phyloP scores from a whole-genome alignment of 2,797 vertebrate species.

The Naso thynnoides region DNA sequence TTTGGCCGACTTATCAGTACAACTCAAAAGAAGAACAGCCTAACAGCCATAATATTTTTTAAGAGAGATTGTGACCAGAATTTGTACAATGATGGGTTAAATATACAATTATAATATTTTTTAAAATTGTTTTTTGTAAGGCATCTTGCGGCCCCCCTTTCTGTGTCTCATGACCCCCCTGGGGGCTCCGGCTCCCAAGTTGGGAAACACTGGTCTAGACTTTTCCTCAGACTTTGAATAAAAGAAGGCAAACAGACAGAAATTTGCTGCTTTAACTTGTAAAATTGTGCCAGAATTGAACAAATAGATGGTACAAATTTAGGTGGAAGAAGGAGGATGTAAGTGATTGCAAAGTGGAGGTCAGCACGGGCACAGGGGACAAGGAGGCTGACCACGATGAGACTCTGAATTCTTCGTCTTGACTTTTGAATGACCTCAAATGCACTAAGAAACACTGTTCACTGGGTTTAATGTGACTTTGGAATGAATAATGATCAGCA shows the following conservation, averaged over 20 bases:
- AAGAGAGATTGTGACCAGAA: too few species aligned
- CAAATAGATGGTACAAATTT: background rate
- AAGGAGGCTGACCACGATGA: background rate
- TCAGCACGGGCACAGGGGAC: background rate
- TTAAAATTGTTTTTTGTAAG: too few species aligned
- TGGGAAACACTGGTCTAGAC: too few species aligned
- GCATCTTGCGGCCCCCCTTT: too few species aligned
- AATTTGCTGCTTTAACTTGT: background rate
- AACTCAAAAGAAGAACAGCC: too few species aligned
- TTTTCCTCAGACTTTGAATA: background rate
- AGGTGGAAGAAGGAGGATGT: background rate
- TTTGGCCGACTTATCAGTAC: too few species aligned
- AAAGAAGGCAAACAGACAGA: background rate
- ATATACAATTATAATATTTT: too few species aligned
- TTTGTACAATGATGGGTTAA: too few species aligned
- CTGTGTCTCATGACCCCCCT: too few species aligned
- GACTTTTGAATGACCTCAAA: background rate
- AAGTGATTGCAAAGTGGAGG: background rate
- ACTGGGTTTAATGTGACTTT: conserved; percentile 4
- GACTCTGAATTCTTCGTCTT: background rate
- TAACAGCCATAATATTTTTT: too few species aligned
- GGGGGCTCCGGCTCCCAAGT: too few species aligned
- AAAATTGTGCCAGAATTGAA: background rate
- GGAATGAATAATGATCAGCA: background rate
- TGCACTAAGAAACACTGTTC: conserved; percentile 4